phyloP scores from a whole-genome alignment of 2,888 invertebrate genomes.

The Microplitis manilae region DNA sequence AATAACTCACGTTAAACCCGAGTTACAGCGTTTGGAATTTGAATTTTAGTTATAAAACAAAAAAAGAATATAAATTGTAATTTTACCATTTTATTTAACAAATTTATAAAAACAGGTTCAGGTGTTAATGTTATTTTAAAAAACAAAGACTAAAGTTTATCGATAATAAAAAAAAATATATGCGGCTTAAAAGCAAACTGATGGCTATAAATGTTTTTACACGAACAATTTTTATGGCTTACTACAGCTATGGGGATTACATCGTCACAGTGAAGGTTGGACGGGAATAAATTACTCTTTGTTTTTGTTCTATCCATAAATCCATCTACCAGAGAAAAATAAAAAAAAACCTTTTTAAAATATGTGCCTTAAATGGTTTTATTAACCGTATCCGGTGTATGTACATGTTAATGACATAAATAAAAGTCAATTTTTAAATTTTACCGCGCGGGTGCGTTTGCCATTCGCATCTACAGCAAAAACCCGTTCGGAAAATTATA shows the following conservation, averaged over 20 bases:
- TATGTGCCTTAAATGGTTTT: background rate
- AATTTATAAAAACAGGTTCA: background rate
- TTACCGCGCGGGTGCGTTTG: background rate
- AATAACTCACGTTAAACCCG: too few relatives aligned
- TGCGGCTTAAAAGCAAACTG: constrained; percentile 11
- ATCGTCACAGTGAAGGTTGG: constrained; percentile 9
- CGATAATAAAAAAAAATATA: constrained; percentile 2
- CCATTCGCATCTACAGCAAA: too few relatives aligned
- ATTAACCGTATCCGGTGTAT: background rate
- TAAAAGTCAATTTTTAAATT: background rate
- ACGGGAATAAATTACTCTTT: constrained; percentile 18
- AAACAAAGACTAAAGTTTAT: background rate
- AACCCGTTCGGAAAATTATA: too few relatives aligned
- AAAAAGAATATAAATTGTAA: too few relatives aligned
- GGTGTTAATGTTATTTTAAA: background rate
- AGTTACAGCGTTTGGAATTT: too few relatives aligned
- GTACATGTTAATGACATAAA: background rate
- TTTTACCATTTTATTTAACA: too few relatives aligned
- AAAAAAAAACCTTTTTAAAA: constrained; percentile 7
- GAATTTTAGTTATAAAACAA: too few relatives aligned
- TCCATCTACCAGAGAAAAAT: constrained; percentile 16
- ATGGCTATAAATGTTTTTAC: constrained; percentile 25
- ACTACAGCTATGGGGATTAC: constrained; percentile 19
- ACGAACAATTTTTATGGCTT: constrained; percentile 29
- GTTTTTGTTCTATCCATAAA: constrained; percentile 25